Conservation (phyloP, 2,888 invertebrate species). For the Papilio protenor region DNA sequence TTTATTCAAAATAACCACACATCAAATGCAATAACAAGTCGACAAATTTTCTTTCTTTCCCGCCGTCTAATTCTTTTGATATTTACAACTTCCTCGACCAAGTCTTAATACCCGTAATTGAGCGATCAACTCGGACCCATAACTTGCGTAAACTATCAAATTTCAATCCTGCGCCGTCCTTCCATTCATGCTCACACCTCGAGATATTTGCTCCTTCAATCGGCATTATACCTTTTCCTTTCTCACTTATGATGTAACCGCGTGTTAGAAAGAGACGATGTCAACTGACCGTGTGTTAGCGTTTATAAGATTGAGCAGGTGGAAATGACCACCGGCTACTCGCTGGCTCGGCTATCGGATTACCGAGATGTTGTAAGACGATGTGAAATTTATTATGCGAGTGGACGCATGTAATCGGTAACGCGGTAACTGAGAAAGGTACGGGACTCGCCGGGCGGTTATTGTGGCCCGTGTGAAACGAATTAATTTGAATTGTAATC, state of each 20-base stretch:
- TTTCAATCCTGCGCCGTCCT: slow-evolving; percentile 70
- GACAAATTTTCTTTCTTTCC: slow-evolving; percentile 34
- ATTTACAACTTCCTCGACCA: slow-evolving; percentile 77
- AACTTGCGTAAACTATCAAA: slow-evolving; percentile 74
- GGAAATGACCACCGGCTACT: slow-evolving; percentile 80
- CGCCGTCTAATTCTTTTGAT: slow-evolving; percentile 46
- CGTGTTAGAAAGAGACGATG: slow-evolving; percentile 48
- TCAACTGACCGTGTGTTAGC: slow-evolving; percentile 51
- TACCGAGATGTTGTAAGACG: slow-evolving; percentile 62
- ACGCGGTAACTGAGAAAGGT: slow-evolving; percentile 70
- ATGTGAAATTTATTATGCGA: slow-evolving; percentile 74
- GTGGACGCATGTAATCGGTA: slow-evolving; percentile 65
- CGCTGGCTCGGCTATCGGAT: slow-evolving; percentile 68
- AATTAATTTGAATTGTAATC: slow-evolving; percentile 78
- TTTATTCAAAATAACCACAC: background rate
- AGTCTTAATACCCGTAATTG: slow-evolving; percentile 77
- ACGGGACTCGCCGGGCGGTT: slow-evolving; percentile 58
- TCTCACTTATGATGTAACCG: slow-evolving; percentile 45
- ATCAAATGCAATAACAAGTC: slow-evolving; percentile 20
- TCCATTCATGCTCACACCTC: slow-evolving; percentile 56
- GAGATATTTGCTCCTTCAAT: slow-evolving; percentile 57
- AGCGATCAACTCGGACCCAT: slow-evolving; percentile 74
- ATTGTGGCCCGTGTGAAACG: slow-evolving; percentile 73
- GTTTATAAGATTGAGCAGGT: slow-evolving; percentile 64
- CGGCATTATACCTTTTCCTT: slow-evolving; percentile 51